Evolutionary conservation across 2,113 vertebrate species (phyloP), one percentile per base, ranked within the genome.

Genomic region (Hyla sarda): DNA sequence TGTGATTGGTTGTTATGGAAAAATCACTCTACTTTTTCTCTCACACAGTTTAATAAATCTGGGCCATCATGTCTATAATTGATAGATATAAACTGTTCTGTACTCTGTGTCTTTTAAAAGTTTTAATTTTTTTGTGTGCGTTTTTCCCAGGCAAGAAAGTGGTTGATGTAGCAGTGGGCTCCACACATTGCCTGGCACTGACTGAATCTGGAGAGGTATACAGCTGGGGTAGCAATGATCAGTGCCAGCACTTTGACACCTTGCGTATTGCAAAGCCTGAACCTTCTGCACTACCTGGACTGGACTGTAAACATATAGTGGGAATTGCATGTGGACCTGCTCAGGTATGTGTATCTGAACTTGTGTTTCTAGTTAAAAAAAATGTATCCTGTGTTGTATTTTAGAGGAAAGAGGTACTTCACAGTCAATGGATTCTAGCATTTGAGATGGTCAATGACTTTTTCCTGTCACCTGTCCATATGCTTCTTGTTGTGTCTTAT

Each of bases 161-260:
- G 82, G 95, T 99, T 87, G 98, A 99, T 86, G 92, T 99, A 54
- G 97, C 96, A 23, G 97, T 98, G 82, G 98, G 98, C 50, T 99
- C 97, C 2, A 99, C 97, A 1, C 98, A 99, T 89, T 99, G 98
- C 90, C 91, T 99, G 54, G 97, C 96, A 3, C 93, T 99, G 65
- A 99, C 97, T 0, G 98, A 99, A 9, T 98, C 99, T 3, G 97
- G 97, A 0, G 97, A 99, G 89, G 97, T 99, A 19, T 96, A 98
- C 85, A 99, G 98, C 88, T 99, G 98, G 98, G 98, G 98, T 30
- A 98, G 96, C 94, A 99, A 99, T 19, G 98, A 99, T 90, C 98
- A 99, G 87, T 96, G 96, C 19, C 98, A 99, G 88, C 98, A 99
- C 93, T 99, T 99, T 84, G 98, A 99, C 88, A 99, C 98, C 0